A percentile compares a stretch with the other conserved stretches of the same genome.
phyloP scores from a whole-genome alignment of 2,113 vertebrate genomes.

The Melanocharis versteri region DNA sequence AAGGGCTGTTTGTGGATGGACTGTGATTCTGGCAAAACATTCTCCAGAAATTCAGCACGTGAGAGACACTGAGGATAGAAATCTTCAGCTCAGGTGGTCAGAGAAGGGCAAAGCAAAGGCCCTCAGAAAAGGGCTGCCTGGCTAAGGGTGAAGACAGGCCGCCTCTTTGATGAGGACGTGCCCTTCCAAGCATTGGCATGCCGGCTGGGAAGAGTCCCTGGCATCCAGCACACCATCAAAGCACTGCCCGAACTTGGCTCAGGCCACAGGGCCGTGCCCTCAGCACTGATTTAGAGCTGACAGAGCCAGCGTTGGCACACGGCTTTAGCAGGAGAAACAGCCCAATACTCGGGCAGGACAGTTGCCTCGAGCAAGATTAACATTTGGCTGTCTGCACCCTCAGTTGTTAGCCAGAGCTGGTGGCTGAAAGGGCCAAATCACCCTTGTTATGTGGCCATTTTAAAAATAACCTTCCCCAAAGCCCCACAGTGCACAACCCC shows the following conservation, averaged over 20 bases:
- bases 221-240: conserved; percentile 42
- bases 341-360: not conserved
- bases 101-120: not conserved
- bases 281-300: not conserved
- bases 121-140: not conserved
- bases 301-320: not conserved
- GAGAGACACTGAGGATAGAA: not conserved
- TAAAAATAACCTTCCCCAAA: conserved; percentile 28
- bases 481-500: not conserved
- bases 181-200: not conserved
- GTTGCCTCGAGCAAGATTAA: not conserved
- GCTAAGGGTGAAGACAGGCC: not conserved
- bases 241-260: not conserved
- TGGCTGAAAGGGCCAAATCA: not conserved
- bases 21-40: not conserved
- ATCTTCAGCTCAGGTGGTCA: not conserved
- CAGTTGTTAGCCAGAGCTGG: not conserved
- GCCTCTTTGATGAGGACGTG: not conserved
- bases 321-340: not conserved
- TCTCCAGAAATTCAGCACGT: not conserved
- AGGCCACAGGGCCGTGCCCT: not conserved
- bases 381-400: not conserved
- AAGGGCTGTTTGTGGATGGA: not conserved
- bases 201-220: not conserved
- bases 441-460: not conserved